Evolutionary conservation across 1,140 invertebrate species (phyloP).

Genomic region (Batillaria attramentaria): DNA sequence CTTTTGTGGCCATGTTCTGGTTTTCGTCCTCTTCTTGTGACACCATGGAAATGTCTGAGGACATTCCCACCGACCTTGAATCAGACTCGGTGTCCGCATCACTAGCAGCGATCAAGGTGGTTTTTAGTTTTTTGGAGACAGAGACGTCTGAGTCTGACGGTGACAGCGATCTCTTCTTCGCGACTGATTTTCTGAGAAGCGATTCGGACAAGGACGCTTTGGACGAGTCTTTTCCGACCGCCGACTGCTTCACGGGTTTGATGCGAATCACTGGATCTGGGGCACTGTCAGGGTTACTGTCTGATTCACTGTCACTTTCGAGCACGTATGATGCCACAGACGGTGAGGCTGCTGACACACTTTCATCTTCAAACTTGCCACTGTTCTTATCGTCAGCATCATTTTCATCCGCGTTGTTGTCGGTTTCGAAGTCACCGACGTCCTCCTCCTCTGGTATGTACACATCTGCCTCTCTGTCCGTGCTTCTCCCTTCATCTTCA

Average conservation of each 20-base stretch:
- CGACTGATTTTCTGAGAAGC: background rate
- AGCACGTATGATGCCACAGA: conserved; percentile 6
- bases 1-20: conserved; percentile 28
- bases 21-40: conserved; percentile 30
- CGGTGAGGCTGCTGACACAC: background rate
- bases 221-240: background rate
- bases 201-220: too few species aligned
- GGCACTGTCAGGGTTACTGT: background rate
- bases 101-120: background rate
- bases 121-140: background rate
- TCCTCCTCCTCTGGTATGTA: conserved; percentile 28
- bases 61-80: background rate
- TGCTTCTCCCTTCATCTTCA: too few species aligned
- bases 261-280: background rate
- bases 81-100: conserved; percentile 14
- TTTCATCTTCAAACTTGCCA: background rate
- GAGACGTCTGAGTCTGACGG: conserved; percentile 24
- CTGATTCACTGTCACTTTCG: conserved; percentile 24
- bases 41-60: conserved; percentile 5
- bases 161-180: conserved; percentile 13
- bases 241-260: background rate
- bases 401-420: background rate
- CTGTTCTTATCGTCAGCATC: background rate
- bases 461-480: too few species aligned
- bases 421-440: background rate